These are phyloP conservation scores for Pristionchus fissidentatus DNA, from an alignment of 2,888 invertebrate species.

Conservation along the genomic window DNA sequence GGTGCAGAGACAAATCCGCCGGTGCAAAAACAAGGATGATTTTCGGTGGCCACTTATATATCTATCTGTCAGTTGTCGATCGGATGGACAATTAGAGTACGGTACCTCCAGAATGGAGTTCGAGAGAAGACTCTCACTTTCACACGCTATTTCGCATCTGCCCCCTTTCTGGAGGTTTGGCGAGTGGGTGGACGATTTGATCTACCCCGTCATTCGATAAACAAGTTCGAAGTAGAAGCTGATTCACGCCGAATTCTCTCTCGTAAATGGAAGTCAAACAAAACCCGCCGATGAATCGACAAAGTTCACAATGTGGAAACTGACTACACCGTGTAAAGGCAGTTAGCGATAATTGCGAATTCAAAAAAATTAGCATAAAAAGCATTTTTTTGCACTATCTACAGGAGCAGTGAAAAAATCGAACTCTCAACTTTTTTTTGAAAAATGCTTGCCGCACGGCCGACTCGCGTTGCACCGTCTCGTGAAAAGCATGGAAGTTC, in stretches of 20 bases:
- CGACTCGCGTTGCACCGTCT: background rate
- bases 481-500: background rate
- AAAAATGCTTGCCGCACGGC: background rate
- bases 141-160: too few species aligned
- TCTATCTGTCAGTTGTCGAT: too few species aligned
- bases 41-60: too few species aligned
- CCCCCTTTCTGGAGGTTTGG: too few species aligned
- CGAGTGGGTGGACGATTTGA: background rate
- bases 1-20: too few species aligned
- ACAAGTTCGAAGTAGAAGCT: slow-evolving; percentile 22
- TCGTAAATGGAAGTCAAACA: slow-evolving; percentile 31
- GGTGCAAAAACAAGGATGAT: too few species aligned
- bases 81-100: too few species aligned
- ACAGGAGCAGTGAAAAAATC: background rate
- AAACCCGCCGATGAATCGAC: slow-evolving; percentile 8
- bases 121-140: too few species aligned
- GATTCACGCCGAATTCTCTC: slow-evolving; percentile 1
- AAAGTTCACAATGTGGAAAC: too few species aligned
- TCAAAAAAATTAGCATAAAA: background rate
- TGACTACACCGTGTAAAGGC: too few species aligned
- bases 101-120: too few species aligned
- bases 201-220: slow-evolving; percentile 20
- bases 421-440: background rate
- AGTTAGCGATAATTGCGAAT: background rate
- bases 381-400: background rate